Evolutionary conservation across 2,888 invertebrate genomes (phyloP), one percentile per base, ranked within the genome.

Genomic region (Dysmachus trigonus): DNA sequence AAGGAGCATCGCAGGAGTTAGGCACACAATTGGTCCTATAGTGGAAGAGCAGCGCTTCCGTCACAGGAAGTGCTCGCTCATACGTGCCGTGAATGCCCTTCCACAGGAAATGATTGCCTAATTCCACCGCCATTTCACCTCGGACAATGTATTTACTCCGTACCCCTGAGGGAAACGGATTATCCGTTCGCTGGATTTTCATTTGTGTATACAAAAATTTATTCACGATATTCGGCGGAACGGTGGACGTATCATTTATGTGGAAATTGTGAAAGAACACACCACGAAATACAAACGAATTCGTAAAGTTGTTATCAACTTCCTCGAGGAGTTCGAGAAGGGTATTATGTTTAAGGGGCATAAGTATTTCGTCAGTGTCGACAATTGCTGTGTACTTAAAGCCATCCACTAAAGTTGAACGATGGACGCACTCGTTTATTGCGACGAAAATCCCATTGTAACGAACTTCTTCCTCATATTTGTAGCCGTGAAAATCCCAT

Each of bases 391-490:
- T 94, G 93, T 97, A 97, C 86, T 96, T 95, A 89, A 95, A 96
- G 74, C 93, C 93, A 86, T 92, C 91, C 86, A 93, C 91, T 87
- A 96, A 95, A 95, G 97, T 97, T 84, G 96, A 96, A 88, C 98
- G 94, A 92, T 97, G 98, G 18, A 98, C 94, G 91, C 98, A 98
- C 92, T 98, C 98, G 92, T 98, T 98, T 89, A 97, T 94, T 53
- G 98, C 97, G 0, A 97, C 97, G 90, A 98, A 97, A 87, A 97
- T 94, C 0, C 97, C 97, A 89, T 96, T 97, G 1, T 92, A 91
- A 82, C 93, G 91, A 0, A 93, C 88, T 30, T 93, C 93, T 62
- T 88, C 87, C 85, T 92, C 90, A 31, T 90, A 88, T 62, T 89
- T 88, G 6, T 91, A 89, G 5, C 87, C 87, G 3, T 90, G 86